Conservation (phyloP, 2,888 invertebrate species). For the Lutraria lutraria region DNA sequence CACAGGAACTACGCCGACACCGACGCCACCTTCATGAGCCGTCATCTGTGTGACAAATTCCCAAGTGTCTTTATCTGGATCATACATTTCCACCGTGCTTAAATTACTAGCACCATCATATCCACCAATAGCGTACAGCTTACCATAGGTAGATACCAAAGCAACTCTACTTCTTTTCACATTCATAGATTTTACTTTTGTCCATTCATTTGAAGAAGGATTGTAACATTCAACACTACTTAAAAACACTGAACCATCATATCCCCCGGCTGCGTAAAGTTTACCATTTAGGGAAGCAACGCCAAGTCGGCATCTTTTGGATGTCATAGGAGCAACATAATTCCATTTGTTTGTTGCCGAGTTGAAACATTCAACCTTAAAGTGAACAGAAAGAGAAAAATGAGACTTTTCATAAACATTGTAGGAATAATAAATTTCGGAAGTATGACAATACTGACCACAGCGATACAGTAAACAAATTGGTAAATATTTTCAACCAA, state of each 20-base stretch:
- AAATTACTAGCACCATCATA: constrained; percentile 94
- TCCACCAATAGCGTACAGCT: constrained; percentile 90
- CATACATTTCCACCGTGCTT: constrained; percentile 94
- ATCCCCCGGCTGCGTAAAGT: constrained; percentile 91
- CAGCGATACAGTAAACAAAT: too few relatives aligned
- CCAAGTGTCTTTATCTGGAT: constrained; percentile 91
- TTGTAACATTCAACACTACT: constrained; percentile 94
- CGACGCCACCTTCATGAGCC: constrained; percentile 95
- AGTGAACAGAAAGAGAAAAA: constrained; percentile 19
- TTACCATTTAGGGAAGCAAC: constrained; percentile 93
- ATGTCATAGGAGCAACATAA: constrained; percentile 92
- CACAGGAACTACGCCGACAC: constrained; percentile 93
- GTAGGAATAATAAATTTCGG: too few relatives aligned
- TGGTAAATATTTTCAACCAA: too few relatives aligned
- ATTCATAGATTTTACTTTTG: constrained; percentile 92
- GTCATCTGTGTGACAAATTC: constrained; percentile 92
- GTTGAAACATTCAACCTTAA: constrained; percentile 92
- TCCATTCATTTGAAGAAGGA: constrained; percentile 92
- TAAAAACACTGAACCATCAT: constrained; percentile 94
- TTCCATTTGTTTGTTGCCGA: constrained; percentile 92
- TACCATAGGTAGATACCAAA: constrained; percentile 93
- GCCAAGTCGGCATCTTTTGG: constrained; percentile 93
- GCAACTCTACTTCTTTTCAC: constrained; percentile 94
- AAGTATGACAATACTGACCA: too few relatives aligned
- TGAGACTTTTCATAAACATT: too few relatives aligned